These are phyloP conservation scores for Varecia variegata DNA, from an alignment of 2,797 vertebrate species.

Conservation along the genomic window DNA sequence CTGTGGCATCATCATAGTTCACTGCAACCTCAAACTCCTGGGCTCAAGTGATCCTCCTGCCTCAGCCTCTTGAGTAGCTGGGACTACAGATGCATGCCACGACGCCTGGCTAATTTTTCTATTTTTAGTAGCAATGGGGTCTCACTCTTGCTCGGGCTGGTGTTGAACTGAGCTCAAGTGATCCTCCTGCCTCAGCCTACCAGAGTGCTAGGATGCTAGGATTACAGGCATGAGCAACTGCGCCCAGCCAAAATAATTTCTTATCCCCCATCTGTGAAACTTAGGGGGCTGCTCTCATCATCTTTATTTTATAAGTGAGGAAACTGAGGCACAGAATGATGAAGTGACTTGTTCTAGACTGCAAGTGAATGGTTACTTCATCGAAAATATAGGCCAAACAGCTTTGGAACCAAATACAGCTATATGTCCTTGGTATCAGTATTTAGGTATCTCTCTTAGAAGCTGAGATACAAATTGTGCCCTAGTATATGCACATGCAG, in stretches of 20 bases:
- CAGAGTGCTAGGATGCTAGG: too few relatives aligned
- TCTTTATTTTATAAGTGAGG: constrained; percentile 28
- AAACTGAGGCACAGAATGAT: neutral
- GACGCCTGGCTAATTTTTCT: too few relatives aligned
- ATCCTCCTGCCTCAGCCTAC: too few relatives aligned
- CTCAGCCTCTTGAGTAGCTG: too few relatives aligned
- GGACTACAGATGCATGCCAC: too few relatives aligned
- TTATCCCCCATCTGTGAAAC: too few relatives aligned
- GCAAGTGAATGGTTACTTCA: constrained; percentile 34
- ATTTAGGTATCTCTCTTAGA: constrained; percentile 16
- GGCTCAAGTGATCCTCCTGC: too few relatives aligned
- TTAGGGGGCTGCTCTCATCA: neutral
- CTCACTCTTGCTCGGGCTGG: too few relatives aligned
- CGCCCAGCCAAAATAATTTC: neutral
- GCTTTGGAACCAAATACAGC: constrained; percentile 45
- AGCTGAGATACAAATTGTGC: neutral
- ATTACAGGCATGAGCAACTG: neutral
- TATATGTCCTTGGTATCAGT: neutral
- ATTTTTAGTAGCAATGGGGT: too few relatives aligned
- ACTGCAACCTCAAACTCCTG: too few relatives aligned
- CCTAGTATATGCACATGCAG: neutral
- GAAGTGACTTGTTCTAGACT: constrained; percentile 4
- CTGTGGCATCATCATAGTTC: too few relatives aligned
- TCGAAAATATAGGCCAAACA: constrained; percentile 22
- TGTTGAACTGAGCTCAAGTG: too few relatives aligned